Conservation (phyloP, 2,888 invertebrate genomes). For the Euzetes globulus region DNA sequence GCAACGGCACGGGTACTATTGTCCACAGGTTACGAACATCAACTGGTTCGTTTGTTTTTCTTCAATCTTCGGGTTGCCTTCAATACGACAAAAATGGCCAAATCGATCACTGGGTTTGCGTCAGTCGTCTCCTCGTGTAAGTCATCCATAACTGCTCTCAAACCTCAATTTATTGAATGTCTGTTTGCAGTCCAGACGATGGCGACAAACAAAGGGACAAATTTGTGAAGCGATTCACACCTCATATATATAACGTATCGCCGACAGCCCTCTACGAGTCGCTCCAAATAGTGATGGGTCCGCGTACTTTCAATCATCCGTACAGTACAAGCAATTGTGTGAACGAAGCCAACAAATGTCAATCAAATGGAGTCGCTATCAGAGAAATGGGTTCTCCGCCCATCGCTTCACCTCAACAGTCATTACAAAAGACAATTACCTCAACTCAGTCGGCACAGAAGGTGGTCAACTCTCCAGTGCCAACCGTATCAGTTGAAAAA, state of each 20-base stretch:
- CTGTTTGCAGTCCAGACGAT: constrained; percentile 57
- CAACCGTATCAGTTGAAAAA: background rate
- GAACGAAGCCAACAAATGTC: background rate
- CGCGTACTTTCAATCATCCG: background rate
- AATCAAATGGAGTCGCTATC: background rate
- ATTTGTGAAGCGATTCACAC: constrained; percentile 39
- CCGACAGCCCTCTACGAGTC: constrained; percentile 30
- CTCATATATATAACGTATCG: constrained; percentile 35
- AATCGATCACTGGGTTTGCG: constrained; percentile 39
- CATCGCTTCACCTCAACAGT: background rate
- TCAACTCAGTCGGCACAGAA: background rate
- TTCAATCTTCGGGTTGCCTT: constrained; percentile 72
- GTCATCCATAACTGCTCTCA: background rate
- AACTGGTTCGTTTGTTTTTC: constrained; percentile 74
- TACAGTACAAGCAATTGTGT: background rate
- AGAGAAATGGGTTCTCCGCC: background rate
- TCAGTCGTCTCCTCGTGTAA: constrained; percentile 38
- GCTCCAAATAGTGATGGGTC: constrained; percentile 42
- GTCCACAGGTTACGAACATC: constrained; percentile 73
- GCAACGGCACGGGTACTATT: constrained; percentile 65
- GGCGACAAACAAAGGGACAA: constrained; percentile 64
- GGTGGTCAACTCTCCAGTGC: background rate
- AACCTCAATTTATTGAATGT: background rate
- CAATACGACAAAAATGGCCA: constrained; percentile 61
- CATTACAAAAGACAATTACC: background rate